Evolutionary conservation across 2,797 vertebrate species (phyloP).

Genomic region (Centropyge bicolor): DNA sequence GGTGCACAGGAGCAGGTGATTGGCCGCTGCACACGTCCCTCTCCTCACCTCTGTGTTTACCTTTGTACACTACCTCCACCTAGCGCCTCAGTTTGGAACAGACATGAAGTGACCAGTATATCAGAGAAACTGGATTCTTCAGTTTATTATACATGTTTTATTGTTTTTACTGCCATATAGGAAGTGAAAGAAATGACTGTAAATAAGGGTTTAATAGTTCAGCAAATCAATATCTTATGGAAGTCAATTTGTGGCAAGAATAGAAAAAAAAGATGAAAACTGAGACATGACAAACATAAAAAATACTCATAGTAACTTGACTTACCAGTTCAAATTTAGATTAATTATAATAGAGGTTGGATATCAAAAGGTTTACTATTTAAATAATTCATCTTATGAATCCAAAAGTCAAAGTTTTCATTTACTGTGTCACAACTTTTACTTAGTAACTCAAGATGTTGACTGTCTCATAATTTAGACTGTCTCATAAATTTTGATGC

Average conservation of each 20-base stretch:
- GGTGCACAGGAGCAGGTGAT: conserved; percentile 16
- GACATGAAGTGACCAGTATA: background rate
- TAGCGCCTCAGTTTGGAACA: conserved; percentile 38
- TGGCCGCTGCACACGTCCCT: background rate
- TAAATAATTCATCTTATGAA: background rate
- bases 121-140: background rate
- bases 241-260: background rate
- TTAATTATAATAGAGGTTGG: background rate
- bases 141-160: background rate
- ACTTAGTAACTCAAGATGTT: no score
- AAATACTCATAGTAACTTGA: background rate
- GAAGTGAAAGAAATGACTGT: background rate
- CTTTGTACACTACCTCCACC: conserved; percentile 50
- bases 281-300: background rate
- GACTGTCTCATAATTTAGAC: no score
- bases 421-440: background rate
- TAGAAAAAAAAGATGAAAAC: background rate
- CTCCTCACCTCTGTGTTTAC: background rate
- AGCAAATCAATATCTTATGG: background rate
- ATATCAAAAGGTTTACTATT: background rate
- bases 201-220: background rate
- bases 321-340: no score
- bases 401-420: background rate
- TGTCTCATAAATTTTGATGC: no score
- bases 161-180: background rate